Conservation (phyloP, 2,113 vertebrate species). For the Emydura subglobosa region DNA sequence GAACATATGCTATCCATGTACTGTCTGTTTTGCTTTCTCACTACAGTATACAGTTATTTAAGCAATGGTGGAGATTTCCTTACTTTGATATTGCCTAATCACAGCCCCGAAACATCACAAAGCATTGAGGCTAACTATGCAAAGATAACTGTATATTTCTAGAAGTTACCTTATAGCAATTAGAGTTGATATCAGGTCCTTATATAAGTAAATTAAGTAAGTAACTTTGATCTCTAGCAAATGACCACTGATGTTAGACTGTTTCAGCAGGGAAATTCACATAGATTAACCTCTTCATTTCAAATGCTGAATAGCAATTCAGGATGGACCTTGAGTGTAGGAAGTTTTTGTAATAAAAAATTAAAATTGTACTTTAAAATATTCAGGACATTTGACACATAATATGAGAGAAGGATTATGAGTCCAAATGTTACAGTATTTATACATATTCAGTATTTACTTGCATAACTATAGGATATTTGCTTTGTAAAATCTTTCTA, state of each 20-base stretch:
- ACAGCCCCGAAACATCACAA: background rate
- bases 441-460: background rate
- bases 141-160: background rate
- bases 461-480: slow-evolving; percentile 16
- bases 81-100: background rate
- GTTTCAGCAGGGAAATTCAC: background rate
- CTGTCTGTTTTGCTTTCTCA: background rate
- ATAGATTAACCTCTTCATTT: slow-evolving; percentile 32
- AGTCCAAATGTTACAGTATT: slow-evolving; percentile 19
- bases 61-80: background rate
- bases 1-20: background rate
- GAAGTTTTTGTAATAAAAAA: slow-evolving; percentile 34
- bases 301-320: slow-evolving; percentile 36
- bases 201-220: slow-evolving; percentile 19
- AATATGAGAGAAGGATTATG: background rate
- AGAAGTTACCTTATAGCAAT: background rate
- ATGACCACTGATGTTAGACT: background rate
- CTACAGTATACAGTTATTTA: background rate
- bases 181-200: slow-evolving; percentile 15
- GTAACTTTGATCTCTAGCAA: slow-evolving; percentile 18
- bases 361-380: slow-evolving; percentile 18
- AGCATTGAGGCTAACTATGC: slow-evolving; percentile 16
- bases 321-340: background rate
- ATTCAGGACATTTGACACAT: slow-evolving; percentile 22
- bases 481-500: slow-evolving; percentile 17